Evolutionary conservation across 1,140 invertebrate species (phyloP).

Genomic region (Pemphigus obesinymphae): DNA sequence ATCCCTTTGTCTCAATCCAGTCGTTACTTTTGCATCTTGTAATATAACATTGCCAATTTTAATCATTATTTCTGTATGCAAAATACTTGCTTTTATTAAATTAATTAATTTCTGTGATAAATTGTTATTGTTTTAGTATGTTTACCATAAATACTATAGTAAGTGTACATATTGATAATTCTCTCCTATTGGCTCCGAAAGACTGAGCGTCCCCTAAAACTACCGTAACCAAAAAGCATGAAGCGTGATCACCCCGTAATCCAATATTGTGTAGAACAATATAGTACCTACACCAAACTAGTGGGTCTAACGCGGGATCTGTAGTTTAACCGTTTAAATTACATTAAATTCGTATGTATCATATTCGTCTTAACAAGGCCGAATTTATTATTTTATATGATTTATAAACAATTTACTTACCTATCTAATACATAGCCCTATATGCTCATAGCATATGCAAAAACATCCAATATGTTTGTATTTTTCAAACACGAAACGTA

Average conservation of each 20-base stretch:
- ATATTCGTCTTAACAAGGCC: background rate
- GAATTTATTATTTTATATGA: background rate
- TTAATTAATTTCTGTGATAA: too few relatives aligned
- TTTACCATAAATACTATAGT: background rate
- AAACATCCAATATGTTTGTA: background rate
- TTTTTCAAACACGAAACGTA: background rate
- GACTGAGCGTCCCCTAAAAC: background rate
- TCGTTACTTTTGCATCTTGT: too few relatives aligned
- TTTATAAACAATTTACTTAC: background rate
- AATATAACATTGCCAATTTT: too few relatives aligned
- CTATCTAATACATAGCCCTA: background rate
- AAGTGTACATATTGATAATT: background rate
- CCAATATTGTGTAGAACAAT: background rate
- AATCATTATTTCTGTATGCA: too few relatives aligned
- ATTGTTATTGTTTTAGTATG: too few relatives aligned
- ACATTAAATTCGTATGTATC: background rate
- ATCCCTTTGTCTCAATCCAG: too few relatives aligned
- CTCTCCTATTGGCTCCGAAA: background rate
- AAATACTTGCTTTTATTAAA: too few relatives aligned
- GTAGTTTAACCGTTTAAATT: background rate
- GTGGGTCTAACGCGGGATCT: background rate
- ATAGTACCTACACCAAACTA: background rate
- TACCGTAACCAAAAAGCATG: background rate
- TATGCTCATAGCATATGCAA: background rate
- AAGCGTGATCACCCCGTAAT: background rate